These are phyloP conservation scores for Cariama cristata DNA, from an alignment of 2,113 vertebrate genomes.

Conservation along the genomic window DNA sequence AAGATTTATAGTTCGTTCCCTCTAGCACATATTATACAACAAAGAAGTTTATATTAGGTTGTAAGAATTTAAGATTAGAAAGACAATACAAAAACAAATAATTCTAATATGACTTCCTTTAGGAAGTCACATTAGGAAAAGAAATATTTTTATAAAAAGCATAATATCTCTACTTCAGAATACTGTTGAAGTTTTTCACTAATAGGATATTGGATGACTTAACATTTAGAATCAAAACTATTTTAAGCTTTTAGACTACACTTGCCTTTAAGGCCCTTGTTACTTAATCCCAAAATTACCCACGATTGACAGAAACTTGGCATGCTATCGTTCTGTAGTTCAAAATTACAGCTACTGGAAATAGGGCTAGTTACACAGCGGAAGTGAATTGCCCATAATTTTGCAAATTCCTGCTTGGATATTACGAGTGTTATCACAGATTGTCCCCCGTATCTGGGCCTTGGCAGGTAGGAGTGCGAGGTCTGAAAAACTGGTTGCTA, in stretches of 20 bases:
- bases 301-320: neutral
- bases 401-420: conserved; percentile 26
- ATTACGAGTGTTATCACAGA: neutral
- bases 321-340: neutral
- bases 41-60: neutral
- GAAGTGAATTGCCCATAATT: conserved; percentile 47
- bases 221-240: neutral
- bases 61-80: neutral
- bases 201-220: neutral
- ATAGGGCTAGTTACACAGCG: neutral
- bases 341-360: neutral
- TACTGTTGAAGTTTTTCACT: neutral
- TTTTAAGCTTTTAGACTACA: neutral
- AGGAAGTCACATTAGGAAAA: neutral
- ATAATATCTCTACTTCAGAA: neutral
- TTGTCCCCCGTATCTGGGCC: neutral
- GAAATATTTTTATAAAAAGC: neutral
- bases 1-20: neutral
- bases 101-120: neutral
- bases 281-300: neutral
- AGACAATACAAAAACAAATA: neutral
- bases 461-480: conserved; percentile 1
- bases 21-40: neutral
- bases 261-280: neutral
- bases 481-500: conserved; percentile 29